A percentile compares a stretch with the other conserved stretches of the same genome.
These are phyloP conservation scores for Diprion similis DNA, from an alignment of 1,140 invertebrate genomes.

Conservation along the genomic window DNA sequence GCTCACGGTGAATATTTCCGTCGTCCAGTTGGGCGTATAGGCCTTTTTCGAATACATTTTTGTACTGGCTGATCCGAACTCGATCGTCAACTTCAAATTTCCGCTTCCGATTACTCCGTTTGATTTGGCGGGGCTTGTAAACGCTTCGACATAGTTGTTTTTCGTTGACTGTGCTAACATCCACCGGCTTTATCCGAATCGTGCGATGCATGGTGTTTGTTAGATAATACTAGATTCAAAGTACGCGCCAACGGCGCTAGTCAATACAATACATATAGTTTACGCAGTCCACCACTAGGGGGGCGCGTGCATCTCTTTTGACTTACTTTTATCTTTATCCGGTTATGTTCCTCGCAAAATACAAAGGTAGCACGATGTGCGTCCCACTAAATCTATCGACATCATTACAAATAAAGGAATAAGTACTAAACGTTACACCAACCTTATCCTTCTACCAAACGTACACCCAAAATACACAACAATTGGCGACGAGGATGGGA, in stretches of 20 bases:
- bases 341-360: neutral
- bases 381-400: neutral
- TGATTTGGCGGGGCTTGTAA: neutral
- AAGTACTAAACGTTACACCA: neutral
- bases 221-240: neutral
- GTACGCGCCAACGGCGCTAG: neutral
- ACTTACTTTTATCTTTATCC: too few relatives aligned
- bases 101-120: constrained; percentile 15
- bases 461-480: neutral
- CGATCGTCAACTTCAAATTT: constrained; percentile 42
- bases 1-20: constrained; percentile 48
- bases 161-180: constrained; percentile 12
- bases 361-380: neutral
- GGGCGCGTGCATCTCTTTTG: neutral
- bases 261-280: neutral
- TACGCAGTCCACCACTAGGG: neutral
- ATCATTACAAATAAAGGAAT: neutral
- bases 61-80: constrained; percentile 47
- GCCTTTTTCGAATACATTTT: constrained; percentile 48
- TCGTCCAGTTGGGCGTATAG: constrained; percentile 52
- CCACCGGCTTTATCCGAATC: constrained; percentile 10
- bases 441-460: neutral
- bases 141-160: neutral
- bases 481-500: constrained; percentile 2
- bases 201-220: constrained; percentile 19